These are phyloP conservation scores for Spodoptera picta DNA, from an alignment of 2,888 invertebrate species.

Conservation along the genomic window DNA sequence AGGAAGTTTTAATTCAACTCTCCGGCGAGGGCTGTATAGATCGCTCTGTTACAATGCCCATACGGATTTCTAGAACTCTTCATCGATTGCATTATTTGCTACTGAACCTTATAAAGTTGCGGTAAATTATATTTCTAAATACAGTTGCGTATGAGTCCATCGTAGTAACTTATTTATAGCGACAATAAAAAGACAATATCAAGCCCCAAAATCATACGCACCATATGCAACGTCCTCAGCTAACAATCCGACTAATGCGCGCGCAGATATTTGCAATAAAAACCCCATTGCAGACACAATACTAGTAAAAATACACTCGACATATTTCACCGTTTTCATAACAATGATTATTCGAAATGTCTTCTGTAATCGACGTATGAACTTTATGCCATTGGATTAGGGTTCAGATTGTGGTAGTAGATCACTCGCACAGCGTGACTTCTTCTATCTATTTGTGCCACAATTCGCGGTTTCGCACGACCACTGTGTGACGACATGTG, in stretches of 20 bases:
- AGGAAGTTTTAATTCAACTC: slow-evolving; percentile 36
- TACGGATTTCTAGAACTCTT: neutral
- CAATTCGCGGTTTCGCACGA: slow-evolving; percentile 68
- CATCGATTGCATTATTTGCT: too few relatives aligned
- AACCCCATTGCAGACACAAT: slow-evolving; percentile 72
- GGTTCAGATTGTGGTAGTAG: slow-evolving; percentile 33
- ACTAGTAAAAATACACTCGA: slow-evolving; percentile 57
- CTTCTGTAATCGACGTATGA: slow-evolving; percentile 15
- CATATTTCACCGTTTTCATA: slow-evolving; percentile 55
- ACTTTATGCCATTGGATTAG: slow-evolving; percentile 37
- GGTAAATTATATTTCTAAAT: too few relatives aligned
- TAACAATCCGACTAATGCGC: slow-evolving; percentile 77
- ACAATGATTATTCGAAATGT: slow-evolving; percentile 44
- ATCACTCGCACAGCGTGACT: slow-evolving; percentile 29
- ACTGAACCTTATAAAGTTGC: too few relatives aligned
- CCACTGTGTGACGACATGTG: slow-evolving; percentile 75
- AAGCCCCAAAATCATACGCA: slow-evolving; percentile 61
- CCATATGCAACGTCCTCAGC: slow-evolving; percentile 71
- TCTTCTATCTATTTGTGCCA: slow-evolving; percentile 48
- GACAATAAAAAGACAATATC: slow-evolving; percentile 51
- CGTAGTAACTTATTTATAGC: slow-evolving; percentile 13
- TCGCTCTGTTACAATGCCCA: slow-evolving; percentile 18
- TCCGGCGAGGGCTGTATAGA: slow-evolving; percentile 8
- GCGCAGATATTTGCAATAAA: slow-evolving; percentile 78
- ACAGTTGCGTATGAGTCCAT: too few relatives aligned